A percentile compares a stretch with the other conserved stretches of the same genome.
Conservation (phyloP, 64 coral and sea anemone species). For the Platygyra sinensis region DNA sequence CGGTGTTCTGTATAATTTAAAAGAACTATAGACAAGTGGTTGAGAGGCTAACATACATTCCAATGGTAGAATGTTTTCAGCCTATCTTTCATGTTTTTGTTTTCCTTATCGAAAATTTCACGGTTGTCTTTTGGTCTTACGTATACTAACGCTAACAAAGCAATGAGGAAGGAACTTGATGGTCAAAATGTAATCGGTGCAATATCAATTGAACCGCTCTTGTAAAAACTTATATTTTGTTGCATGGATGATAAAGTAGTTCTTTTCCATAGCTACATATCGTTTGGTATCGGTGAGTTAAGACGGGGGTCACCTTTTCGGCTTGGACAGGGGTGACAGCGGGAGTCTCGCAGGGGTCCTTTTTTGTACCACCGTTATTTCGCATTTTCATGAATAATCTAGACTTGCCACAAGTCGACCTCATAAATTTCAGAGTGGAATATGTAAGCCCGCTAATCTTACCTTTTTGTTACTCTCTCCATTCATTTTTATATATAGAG, state of each 20-base stretch:
- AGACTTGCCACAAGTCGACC: too few relatives aligned
- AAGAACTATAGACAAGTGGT: constrained; percentile 62
- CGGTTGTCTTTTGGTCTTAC: neutral
- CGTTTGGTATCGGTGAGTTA: constrained; percentile 49
- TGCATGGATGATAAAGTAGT: constrained; percentile 18
- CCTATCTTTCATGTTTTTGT: constrained; percentile 38
- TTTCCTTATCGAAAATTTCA: constrained; percentile 68
- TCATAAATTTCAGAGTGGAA: too few relatives aligned
- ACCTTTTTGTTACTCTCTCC: too few relatives aligned
- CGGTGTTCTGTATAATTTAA: constrained; percentile 9
- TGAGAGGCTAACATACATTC: constrained; percentile 50
- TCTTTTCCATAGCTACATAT: constrained; percentile 26
- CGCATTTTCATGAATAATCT: constrained; percentile 25
- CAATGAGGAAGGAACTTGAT: constrained; percentile 48
- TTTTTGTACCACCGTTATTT: neutral
- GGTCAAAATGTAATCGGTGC: constrained; percentile 29
- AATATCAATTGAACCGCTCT: constrained; percentile 28
- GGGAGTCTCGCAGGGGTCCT: neutral
- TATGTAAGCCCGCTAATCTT: too few relatives aligned
- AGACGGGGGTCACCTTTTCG: constrained; percentile 23
- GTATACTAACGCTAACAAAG: neutral
- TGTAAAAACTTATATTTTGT: constrained; percentile 48
- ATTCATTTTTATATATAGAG: neutral
- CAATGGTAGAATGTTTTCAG: constrained; percentile 61
- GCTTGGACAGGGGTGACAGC: constrained; percentile 8